Conservation (phyloP, 2,113 vertebrate genomes). For the Cacatua alba region DNA sequence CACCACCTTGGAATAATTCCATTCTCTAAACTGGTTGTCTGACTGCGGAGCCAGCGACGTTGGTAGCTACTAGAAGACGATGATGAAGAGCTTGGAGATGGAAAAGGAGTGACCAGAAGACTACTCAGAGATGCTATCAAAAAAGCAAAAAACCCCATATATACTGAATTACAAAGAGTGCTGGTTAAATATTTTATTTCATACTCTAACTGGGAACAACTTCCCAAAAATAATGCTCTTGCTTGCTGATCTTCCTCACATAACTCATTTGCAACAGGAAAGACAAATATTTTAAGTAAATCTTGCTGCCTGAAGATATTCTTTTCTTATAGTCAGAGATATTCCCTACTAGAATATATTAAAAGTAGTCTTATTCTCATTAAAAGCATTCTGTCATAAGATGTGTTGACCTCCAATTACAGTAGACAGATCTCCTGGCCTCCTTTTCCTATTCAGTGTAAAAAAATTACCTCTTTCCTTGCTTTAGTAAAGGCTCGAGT, state of each 20-base stretch:
- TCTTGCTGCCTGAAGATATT: background rate
- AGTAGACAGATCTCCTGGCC: background rate
- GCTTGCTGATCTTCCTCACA: background rate
- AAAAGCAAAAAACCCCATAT: background rate
- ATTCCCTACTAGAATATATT: background rate
- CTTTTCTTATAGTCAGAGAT: background rate
- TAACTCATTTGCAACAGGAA: background rate
- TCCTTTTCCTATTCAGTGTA: background rate
- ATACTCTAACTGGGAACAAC: background rate
- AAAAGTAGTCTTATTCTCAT: background rate
- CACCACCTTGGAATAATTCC: slow-evolving; percentile 82
- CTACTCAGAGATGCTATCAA: slow-evolving; percentile 86
- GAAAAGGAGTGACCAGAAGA: slow-evolving; percentile 85
- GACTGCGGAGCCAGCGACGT: slow-evolving; percentile 87
- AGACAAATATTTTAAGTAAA: background rate
- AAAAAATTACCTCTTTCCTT: background rate
- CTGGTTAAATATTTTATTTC: background rate
- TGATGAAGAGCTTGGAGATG: slow-evolving; percentile 82
- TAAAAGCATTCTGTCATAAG: background rate
- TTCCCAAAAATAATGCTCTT: background rate
- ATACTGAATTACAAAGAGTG: background rate
- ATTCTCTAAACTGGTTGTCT: slow-evolving; percentile 87
- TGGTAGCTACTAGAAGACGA: slow-evolving; percentile 88
- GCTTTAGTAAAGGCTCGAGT: background rate
- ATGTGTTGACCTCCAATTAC: background rate